Evolutionary conservation across 1,140 invertebrate genomes (phyloP).

Genomic region (Drosophila aff.): DNA sequence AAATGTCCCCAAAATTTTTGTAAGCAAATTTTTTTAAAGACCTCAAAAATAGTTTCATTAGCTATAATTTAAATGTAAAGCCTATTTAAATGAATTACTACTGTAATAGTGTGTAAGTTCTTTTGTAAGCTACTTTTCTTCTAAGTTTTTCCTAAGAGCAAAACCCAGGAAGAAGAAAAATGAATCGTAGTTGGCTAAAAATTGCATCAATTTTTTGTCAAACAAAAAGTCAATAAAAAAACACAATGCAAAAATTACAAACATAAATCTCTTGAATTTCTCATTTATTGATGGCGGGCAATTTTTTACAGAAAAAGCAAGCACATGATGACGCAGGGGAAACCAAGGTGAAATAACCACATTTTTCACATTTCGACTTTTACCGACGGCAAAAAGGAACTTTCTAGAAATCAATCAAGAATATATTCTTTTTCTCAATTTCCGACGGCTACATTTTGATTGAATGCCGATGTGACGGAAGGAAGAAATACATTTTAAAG

Average conservation of each 20-base stretch:
- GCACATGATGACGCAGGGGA: constrained; percentile 4
- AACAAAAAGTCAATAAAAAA: constrained; percentile 59
- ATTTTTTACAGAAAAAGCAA: constrained; percentile 6
- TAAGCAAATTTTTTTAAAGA: constrained; percentile 30
- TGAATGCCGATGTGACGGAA: not conserved
- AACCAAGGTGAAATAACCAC: not conserved
- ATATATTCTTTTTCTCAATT: not conserved
- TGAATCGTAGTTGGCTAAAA: constrained; percentile 60
- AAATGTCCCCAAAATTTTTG: constrained; percentile 39
- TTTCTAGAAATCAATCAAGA: constrained; percentile 32
- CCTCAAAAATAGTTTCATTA: constrained; percentile 49
- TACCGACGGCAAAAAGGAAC: constrained; percentile 14
- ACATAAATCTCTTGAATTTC: constrained; percentile 5
- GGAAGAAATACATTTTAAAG: not conserved
- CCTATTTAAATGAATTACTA: constrained; percentile 44
- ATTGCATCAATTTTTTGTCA: constrained; percentile 83
- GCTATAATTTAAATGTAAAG: constrained; percentile 58
- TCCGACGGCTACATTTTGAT: constrained; percentile 1
- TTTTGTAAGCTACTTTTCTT: constrained; percentile 42
- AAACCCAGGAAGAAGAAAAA: constrained; percentile 29
- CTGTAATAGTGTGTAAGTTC: constrained; percentile 57
- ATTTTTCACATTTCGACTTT: constrained; percentile 1
- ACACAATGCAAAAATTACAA: constrained; percentile 31
- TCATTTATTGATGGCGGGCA: constrained; percentile 13
- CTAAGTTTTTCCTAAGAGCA: constrained; percentile 46